Base-by-base conservation (phyloP, 1,140 invertebrate species). In the Chironomus tepperi region DNA sequence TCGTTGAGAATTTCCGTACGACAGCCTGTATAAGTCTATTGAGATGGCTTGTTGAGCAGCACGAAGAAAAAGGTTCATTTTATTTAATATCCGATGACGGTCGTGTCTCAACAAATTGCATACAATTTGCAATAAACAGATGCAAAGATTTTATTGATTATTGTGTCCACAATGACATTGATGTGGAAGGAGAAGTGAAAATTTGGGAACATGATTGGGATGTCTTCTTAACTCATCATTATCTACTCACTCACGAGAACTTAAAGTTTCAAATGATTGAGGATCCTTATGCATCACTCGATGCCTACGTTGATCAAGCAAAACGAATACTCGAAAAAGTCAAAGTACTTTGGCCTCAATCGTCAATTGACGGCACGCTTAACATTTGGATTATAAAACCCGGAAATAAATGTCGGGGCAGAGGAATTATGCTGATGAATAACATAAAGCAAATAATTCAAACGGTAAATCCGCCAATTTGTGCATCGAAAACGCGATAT, bases 301-400 rank as follows among this genome's bases (percentile, higher is more conserved):
- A 80, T n/a, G 80, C 79, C n/a, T 79, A 82, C 75, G 77, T 82
- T 5, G 79, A 83, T 77, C 83, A 79, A 75, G 83, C 82, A 6
- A 74, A 80, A 2, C 83, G 83, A 76, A 76, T 85, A 34, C 78
- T 87, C 42, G 79, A 81, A 2, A 81, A 81, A 43, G 81, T 87
- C 77, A 79, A 81, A 77, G 83, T 84, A 70, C 88, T 87, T 79
- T 94, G 92, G 91, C 93, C 93, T 0, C 93, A 96, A 80, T 87
- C 90, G 74, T 87, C 90, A 1, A 87, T 93, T 76, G 95, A 96
- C 81, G 95, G 94, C 0, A 84, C 88, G 64, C 86, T 89, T 75
- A 97, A 97, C 82, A 89, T 97, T 74, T 98, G 96, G 96, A 98
- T 98, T 77, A 87, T 97, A 24, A 98, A 98, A 82, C 96, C 96